Conservation (phyloP, 2,113 vertebrate genomes). For the Pelodiscus sinensis region DNA sequence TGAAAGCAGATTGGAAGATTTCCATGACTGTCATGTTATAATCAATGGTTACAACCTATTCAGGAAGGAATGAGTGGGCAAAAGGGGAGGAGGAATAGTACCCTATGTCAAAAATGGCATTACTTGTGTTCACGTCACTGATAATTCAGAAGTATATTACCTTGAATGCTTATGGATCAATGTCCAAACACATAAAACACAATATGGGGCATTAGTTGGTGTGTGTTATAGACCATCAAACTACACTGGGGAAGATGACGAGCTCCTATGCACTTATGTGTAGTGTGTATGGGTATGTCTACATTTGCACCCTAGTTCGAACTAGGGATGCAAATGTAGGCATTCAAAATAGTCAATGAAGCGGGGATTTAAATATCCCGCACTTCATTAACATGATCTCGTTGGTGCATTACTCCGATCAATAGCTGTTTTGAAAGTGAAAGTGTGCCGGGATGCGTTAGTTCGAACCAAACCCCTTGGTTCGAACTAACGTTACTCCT, state of each 20-base stretch:
- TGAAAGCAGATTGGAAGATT: too few species aligned
- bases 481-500: too few species aligned
- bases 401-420: too few species aligned
- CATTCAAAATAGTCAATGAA: too few species aligned
- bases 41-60: background rate
- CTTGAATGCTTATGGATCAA: background rate
- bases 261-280: background rate
- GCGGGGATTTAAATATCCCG: too few species aligned
- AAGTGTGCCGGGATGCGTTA: too few species aligned
- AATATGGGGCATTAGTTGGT: background rate
- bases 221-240: background rate
- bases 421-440: too few species aligned
- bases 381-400: too few species aligned
- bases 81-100: background rate
- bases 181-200: background rate
- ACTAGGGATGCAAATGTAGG: too few species aligned
- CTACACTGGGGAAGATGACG: background rate
- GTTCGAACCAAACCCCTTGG: too few species aligned
- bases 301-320: too few species aligned
- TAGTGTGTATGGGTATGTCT: background rate
- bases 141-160: background rate
- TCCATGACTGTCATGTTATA: background rate
- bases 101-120: background rate
- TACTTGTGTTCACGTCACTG: background rate
- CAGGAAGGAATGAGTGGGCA: background rate